Base-by-base conservation (phyloP, 2,113 vertebrate genomes). In the Brachypteracias leptosomus region DNA sequence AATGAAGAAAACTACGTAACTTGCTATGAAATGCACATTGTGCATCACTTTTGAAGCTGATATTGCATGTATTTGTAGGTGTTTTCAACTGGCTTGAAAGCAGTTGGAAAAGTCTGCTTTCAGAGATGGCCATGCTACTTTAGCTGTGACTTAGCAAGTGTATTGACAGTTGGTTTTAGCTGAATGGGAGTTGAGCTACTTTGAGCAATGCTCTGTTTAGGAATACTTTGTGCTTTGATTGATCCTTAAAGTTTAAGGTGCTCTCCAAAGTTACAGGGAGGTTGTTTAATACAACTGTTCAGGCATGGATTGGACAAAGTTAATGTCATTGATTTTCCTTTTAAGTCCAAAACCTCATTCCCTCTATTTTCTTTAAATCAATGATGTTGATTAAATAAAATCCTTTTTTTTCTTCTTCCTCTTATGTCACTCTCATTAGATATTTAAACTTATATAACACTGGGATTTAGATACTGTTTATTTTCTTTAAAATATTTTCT, bases 331-430 rank as follows among this genome's bases (percentile, higher is more conserved):
- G 71, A 77, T 95, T 88, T 74, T 67, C 33, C 46, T 90, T 85
- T 83, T 46, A 88, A 78, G 14, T 93, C 72, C 58, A 80, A 80
- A 83, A 14, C 70, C 52, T 89, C 38, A 51, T 54, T 38, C 42
- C 21, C 25, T 95, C 11, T 70, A 26, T 49, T 80, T 95, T 40
- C 46, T 97, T 93, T 83, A 73, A 76, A 79, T 85, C 85, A 62
- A 26, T 88, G 31, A 22, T 54, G 33, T 67, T 88, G 55, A 38
- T 79, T 72, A 62, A 35, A 44, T 67, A 52, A 79, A 82, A 24
- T 68, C 16, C 16, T 74, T 78, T 96, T 51, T 70, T 13, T 6
- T 25, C 16, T 7, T 20, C 26, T 74, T 81, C 49, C 21, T 85
- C 31, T 91, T 82, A 29, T 47, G 11, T 70, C 26, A 19, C 40